A percentile compares a stretch with the other conserved stretches of the same genome.
phyloP scores from a whole-genome alignment of 2,113 vertebrate species.

The Tympanuchus pallidicinctus region DNA sequence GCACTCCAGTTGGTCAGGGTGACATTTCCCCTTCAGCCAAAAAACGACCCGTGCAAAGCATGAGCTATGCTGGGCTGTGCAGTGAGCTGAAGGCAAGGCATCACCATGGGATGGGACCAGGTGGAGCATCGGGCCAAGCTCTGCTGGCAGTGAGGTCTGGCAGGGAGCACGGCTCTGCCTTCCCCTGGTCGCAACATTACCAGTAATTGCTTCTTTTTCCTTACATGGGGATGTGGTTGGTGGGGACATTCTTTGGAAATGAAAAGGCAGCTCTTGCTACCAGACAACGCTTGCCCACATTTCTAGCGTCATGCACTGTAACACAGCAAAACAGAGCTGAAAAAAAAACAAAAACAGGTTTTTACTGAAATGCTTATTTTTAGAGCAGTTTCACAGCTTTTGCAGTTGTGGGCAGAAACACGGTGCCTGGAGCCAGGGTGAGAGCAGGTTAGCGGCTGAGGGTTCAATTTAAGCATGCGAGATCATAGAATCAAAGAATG shows the following conservation, averaged over 20 bases:
- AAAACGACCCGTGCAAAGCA: neutral
- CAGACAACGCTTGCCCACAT: slow-evolving; percentile 32
- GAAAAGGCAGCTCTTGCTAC: slow-evolving; percentile 11
- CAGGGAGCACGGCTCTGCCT: neutral
- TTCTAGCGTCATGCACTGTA: neutral
- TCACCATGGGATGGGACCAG: neutral
- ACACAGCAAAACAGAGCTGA: slow-evolving; percentile 31
- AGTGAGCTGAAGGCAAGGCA: neutral
- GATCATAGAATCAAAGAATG: neutral
- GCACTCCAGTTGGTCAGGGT: neutral
- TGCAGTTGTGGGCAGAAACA: neutral
- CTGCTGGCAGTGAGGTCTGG: neutral
- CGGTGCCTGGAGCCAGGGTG: neutral
- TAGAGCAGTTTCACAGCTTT: slow-evolving; percentile 12
- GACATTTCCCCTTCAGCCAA: neutral
- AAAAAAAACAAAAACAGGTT: neutral
- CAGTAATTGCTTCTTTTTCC: slow-evolving; percentile 37
- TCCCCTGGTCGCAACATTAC: slow-evolving; percentile 9
- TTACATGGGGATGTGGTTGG: slow-evolving; percentile 62
- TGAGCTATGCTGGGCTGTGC: neutral
- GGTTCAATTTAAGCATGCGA: neutral
- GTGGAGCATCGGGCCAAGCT: neutral
- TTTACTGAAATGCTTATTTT: slow-evolving; percentile 43
- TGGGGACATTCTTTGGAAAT: slow-evolving; percentile 61
- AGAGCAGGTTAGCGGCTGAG: neutral